phyloP scores from a whole-genome alignment of 1,140 invertebrate genomes.

The Drosophila yakuba region DNA sequence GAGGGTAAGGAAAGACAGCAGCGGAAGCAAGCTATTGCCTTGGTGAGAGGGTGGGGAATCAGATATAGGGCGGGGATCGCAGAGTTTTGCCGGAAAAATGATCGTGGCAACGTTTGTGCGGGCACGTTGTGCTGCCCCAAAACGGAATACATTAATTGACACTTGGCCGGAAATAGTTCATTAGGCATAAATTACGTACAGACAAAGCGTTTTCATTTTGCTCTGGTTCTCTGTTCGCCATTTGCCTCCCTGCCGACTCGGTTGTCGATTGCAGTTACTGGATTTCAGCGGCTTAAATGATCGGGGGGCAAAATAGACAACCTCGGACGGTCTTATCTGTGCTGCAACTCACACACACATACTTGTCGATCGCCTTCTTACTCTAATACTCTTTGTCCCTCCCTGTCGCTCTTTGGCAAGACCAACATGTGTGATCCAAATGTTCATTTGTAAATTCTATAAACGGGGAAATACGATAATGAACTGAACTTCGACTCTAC shows the following conservation, averaged over 20 bases:
- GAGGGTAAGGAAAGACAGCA: slow-evolving; percentile 33
- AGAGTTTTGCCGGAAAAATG: slow-evolving; percentile 61
- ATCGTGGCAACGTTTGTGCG: slow-evolving; percentile 77
- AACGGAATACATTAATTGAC: slow-evolving; percentile 82
- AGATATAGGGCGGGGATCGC: slow-evolving; percentile 2
- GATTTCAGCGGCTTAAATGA: slow-evolving; percentile 77
- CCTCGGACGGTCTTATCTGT: slow-evolving; percentile 56
- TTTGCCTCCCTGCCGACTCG: slow-evolving; percentile 37
- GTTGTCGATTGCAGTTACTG: slow-evolving; percentile 57
- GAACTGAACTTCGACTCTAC: slow-evolving; percentile 39
- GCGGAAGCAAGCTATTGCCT: slow-evolving; percentile 39
- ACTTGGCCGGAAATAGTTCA: slow-evolving; percentile 83
- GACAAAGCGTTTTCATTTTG: slow-evolving; percentile 62
- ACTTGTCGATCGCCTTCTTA: neutral
- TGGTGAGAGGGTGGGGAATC: neutral
- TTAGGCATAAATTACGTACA: slow-evolving; percentile 82
- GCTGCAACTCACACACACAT: slow-evolving; percentile 21
- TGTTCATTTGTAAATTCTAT: slow-evolving; percentile 60
- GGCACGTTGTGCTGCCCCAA: slow-evolving; percentile 70
- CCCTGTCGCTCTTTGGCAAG: slow-evolving; percentile 29
- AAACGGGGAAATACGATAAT: slow-evolving; percentile 61
- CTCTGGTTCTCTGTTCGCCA: slow-evolving; percentile 31
- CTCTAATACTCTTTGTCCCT: slow-evolving; percentile 7
- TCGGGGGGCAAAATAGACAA: slow-evolving; percentile 34
- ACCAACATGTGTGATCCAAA: slow-evolving; percentile 80